Evolutionary conservation across 2,888 invertebrate species (phyloP).

Genomic region (Myopa tessellatipennis): DNA sequence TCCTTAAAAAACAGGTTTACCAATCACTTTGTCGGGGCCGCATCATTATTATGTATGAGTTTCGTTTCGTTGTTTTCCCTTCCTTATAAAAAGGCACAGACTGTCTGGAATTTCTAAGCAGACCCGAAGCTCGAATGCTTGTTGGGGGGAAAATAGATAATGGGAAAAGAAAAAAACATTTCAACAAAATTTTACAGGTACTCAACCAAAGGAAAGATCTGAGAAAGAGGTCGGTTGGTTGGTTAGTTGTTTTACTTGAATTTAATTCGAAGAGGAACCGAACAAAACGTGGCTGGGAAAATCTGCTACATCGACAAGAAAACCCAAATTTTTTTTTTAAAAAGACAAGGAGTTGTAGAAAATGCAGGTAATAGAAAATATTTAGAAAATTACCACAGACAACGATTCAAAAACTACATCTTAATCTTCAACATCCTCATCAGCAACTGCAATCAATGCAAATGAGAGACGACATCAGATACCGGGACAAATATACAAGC

Average conservation of each 20-base stretch:
- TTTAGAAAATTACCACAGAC: neutral
- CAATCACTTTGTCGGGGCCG: neutral
- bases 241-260: neutral
- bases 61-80: neutral
- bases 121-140: too few relatives aligned
- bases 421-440: neutral
- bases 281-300: neutral
- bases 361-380: neutral
- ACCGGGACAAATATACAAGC: neutral
- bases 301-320: neutral
- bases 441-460: neutral
- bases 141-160: slow-evolving; percentile 16
- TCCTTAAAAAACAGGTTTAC: slow-evolving; percentile 34
- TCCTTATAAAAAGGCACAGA: neutral
- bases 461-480: neutral
- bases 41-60: slow-evolving; percentile 15
- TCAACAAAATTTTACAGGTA: neutral
- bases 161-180: neutral
- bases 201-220: neutral
- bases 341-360: neutral
- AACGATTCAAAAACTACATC: neutral
- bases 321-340: neutral
- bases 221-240: neutral
- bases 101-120: neutral
- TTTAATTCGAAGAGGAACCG: too few relatives aligned